These are phyloP conservation scores for Mnemiopsis leidyi DNA, from an alignment of 37 sponge, comb jelly and placozoan species.

Conservation along the genomic window DNA sequence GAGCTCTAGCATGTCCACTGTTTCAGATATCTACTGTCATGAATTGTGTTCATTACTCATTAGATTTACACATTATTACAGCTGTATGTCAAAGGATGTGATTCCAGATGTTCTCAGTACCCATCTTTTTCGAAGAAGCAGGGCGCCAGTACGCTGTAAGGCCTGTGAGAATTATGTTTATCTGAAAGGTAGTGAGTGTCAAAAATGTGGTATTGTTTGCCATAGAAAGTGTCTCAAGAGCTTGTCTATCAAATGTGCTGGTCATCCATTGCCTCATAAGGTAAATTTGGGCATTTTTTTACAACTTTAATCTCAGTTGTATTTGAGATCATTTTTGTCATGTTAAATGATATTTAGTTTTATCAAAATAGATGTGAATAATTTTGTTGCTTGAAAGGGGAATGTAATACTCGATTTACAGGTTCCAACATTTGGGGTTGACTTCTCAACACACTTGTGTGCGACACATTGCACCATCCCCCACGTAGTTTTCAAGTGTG, in stretches of 20 bases:
- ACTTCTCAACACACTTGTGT: conserved; percentile 51
- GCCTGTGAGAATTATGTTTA: conserved; percentile 51
- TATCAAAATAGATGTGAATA: too few species aligned
- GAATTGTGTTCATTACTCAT: too few species aligned
- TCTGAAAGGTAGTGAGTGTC: conserved; percentile 57
- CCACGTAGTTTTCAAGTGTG: conserved; percentile 48
- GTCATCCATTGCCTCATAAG: conserved; percentile 42
- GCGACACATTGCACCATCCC: conserved; percentile 63
- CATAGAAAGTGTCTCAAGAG: conserved; percentile 55
- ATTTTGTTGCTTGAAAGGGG: not conserved
- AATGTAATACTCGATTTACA: not conserved
- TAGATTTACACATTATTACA: too few species aligned
- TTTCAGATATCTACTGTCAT: too few species aligned
- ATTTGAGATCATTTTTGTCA: too few species aligned
- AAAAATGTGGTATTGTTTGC: conserved; percentile 47
- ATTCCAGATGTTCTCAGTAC: conserved; percentile 30
- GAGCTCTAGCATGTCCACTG: too few species aligned
- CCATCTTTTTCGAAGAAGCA: conserved; percentile 21
- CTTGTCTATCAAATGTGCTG: conserved; percentile 56
- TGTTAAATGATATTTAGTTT: too few species aligned
- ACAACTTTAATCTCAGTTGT: not conserved
- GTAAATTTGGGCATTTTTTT: too few species aligned
- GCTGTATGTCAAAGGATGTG: conserved; percentile 64
- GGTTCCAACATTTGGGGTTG: conserved; percentile 63
- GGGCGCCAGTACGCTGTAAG: conserved; percentile 50